A percentile compares a stretch with the other conserved stretches of the same genome.
Evolutionary conservation across 2,888 invertebrate genomes (phyloP).

Genomic region (Cephus rjabovi): DNA sequence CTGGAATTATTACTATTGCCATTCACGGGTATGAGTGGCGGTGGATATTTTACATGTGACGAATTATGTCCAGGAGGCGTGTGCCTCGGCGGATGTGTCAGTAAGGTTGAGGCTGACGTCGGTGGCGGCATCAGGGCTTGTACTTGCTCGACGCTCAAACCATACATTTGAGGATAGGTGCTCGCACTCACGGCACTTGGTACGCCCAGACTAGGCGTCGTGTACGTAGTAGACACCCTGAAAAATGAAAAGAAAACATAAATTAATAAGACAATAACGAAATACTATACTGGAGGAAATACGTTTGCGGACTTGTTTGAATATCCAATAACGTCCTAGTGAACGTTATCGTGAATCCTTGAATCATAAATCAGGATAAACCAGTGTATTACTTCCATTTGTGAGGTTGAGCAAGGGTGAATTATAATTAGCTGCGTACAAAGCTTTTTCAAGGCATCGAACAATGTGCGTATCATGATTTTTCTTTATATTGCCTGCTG

Average conservation of each 20-base stretch:
- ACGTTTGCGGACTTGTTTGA: background rate
- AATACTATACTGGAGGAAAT: background rate
- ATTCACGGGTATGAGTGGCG: slow-evolving; percentile 70
- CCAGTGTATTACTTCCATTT: background rate
- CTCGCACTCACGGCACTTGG: slow-evolving; percentile 59
- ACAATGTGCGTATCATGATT: background rate
- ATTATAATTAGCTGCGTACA: background rate
- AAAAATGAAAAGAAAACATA: slow-evolving; percentile 32
- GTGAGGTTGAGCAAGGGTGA: background rate
- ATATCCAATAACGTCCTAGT: too few species aligned
- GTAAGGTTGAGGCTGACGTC: slow-evolving; percentile 55
- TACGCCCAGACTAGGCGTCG: slow-evolving; percentile 61
- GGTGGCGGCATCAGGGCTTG: slow-evolving; percentile 65
- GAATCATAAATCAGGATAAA: background rate
- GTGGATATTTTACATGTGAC: slow-evolving; percentile 67
- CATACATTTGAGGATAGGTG: slow-evolving; percentile 68
- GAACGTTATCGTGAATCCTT: too few species aligned
- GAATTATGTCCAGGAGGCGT: slow-evolving; percentile 61
- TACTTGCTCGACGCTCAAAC: slow-evolving; percentile 62
- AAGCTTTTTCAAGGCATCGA: background rate
- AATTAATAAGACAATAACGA: background rate
- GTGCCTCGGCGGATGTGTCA: slow-evolving; percentile 63
- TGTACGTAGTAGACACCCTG: slow-evolving; percentile 67
- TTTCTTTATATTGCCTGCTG: background rate
- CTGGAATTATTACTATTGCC: slow-evolving; percentile 57